These are phyloP conservation scores for Rhinatrema bivittatum DNA, from an alignment of 2,797 vertebrate species.

Conservation along the genomic window DNA sequence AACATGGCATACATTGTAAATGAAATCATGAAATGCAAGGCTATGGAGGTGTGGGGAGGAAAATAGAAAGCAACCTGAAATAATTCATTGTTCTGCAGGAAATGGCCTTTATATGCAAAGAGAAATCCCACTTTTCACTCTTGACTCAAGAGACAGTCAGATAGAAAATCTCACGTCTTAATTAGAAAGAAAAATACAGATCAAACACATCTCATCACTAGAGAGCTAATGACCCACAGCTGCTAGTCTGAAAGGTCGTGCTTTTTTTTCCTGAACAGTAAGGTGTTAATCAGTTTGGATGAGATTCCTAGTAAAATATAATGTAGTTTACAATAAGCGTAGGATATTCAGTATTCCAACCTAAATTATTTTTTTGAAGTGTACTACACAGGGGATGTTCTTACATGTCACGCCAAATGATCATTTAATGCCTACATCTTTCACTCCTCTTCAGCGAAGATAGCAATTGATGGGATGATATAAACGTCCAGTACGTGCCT, in stretches of 20 bases:
- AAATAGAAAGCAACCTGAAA: constrained; percentile 46
- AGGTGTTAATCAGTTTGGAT: constrained; percentile 64
- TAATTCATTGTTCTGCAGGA: constrained; percentile 56
- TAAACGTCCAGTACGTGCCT: constrained; percentile 29
- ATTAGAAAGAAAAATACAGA: constrained; percentile 71
- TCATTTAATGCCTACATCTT: constrained; percentile 38
- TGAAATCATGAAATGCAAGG: constrained; percentile 25
- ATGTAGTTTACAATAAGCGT: constrained; percentile 59
- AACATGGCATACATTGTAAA: constrained; percentile 33
- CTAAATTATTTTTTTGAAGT: constrained; percentile 63
- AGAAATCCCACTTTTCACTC: constrained; percentile 49
- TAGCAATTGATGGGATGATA: constrained; percentile 31
- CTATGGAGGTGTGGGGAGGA: constrained; percentile 19
- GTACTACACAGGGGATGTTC: constrained; percentile 44
- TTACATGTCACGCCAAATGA: constrained; percentile 37
- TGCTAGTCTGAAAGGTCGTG: constrained; percentile 63
- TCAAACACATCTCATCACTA: constrained; percentile 62
- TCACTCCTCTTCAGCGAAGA: constrained; percentile 31
- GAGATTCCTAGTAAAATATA: constrained; percentile 61
- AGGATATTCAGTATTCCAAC: constrained; percentile 59
- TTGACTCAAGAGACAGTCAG: constrained; percentile 52
- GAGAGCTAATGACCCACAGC: constrained; percentile 65
- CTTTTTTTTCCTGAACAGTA: constrained; percentile 57
- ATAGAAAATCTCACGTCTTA: constrained; percentile 60
- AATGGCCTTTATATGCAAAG: constrained; percentile 43